Evolutionary conservation across 2,888 invertebrate species (phyloP), one percentile per base, ranked within the genome.

Genomic region (Leptura quadrifasciata): DNA sequence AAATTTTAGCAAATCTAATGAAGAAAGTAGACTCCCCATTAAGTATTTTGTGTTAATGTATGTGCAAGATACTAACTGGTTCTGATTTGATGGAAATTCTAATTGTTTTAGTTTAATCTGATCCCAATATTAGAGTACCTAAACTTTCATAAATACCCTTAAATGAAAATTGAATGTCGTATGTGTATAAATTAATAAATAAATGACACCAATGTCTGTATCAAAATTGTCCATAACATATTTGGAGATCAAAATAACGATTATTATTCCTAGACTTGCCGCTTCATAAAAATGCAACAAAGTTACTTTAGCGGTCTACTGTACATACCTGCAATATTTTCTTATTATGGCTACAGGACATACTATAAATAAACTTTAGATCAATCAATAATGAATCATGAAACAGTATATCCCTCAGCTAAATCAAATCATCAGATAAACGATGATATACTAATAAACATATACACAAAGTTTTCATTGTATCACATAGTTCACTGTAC

Each of bases 331-430:
- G 76, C 55, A 68, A 69, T 65, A 31, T 73, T 64, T 73, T 76
- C 57, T 57, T 58, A 69, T 69, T 58, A 69, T 63, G 61, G 57
- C 61, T 68, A 39, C 31, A 35, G 39, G 58, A 55, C 68, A 58
- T 20, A n/a, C n/a, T n/a, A 70, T 76, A 76, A 76, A 76, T 70
- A 76, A 76, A 70, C 76, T 65, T 17, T 58, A 12, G 18, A 57
- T 64, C 72, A 69, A 76, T 76, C 69, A 60, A 65, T 52, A 52
- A 35, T 47, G 72, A 47, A 47, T 67, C 63, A 52, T 20, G 47
- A n/a, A 20, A 24, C 65, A 58, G 35, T 74, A 63, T 69, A 39
- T 47, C 69, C 47, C 18, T 21, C 24, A 21, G 58, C 39, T 54
- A 58, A 57, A 39, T 58, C 69, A 58, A 69, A 35, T 63, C 63